Evolutionary conservation across 2,113 vertebrate species (phyloP).

Genomic region (Sander vitreus): DNA sequence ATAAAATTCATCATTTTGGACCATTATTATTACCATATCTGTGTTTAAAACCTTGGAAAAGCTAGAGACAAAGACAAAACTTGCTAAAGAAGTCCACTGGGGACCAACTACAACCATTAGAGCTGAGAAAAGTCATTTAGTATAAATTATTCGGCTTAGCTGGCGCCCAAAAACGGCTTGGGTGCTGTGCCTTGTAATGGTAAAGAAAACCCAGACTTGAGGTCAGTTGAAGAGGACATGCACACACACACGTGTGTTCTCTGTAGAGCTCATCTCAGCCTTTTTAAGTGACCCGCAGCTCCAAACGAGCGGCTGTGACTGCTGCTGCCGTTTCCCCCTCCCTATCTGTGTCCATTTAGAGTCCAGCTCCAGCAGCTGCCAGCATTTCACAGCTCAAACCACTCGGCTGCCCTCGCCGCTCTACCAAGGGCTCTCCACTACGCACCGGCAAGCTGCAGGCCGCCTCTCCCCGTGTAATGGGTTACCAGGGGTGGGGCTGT

Average conservation of each 20-base stretch:
- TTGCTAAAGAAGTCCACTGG: too few relatives aligned
- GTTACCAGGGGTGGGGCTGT: slow-evolving; percentile 19
- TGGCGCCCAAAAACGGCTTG: too few relatives aligned
- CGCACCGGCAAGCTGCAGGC: slow-evolving; percentile 26
- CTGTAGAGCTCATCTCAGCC: background rate
- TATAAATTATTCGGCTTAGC: too few relatives aligned
- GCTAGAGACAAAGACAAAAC: too few relatives aligned
- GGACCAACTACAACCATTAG: too few relatives aligned
- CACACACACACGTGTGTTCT: background rate
- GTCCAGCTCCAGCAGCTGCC: slow-evolving; percentile 50
- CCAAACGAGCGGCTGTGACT: background rate
- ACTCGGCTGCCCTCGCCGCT: slow-evolving; percentile 30
- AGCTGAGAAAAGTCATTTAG: too few relatives aligned
- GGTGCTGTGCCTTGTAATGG: too few relatives aligned
- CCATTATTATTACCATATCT: too few relatives aligned
- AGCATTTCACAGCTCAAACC: slow-evolving; percentile 55
- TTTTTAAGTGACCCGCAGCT: background rate
- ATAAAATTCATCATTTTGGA: too few relatives aligned
- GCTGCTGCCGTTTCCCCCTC: slow-evolving; percentile 3
- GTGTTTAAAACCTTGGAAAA: too few relatives aligned
- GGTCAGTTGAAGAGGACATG: background rate
- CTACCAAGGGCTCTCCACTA: slow-evolving; percentile 51
- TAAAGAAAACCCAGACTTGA: background rate
- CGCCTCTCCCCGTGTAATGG: slow-evolving; percentile 8
- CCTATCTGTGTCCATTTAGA: background rate